Base-by-base conservation (phyloP, 1,140 invertebrate genomes). In the Zaprionus taronus region DNA sequence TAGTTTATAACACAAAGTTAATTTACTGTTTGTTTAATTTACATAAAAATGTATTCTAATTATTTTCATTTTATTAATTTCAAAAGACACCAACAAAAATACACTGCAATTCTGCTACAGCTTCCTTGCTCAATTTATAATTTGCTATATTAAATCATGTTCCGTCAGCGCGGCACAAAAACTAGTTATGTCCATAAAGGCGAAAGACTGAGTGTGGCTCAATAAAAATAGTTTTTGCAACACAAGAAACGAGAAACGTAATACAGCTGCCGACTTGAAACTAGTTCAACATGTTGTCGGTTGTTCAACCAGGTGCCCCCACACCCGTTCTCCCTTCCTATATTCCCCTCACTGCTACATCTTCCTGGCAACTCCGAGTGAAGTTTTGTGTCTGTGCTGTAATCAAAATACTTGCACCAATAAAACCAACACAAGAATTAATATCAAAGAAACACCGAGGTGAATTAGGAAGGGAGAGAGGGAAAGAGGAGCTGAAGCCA, bases 371-470 rank as follows among this genome's bases (percentile, higher is more conserved):
- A 44, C 22, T 9, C 47, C 56, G 22, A 64, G 17, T 31, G 26
- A 55, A 68, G 31, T 55, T 14, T 60, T 44, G 17, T 47, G 64
- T 71, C 70, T 51, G 68, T 60, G 68, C 47, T 66, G 83, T 77
- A 89, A 87, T 89, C 84, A 89, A 89, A 89, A 81, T 81, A 80
- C 85, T 90, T 79, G 69, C 56, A 70, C 68, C 75, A 79, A 79
- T 89, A 89, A 90, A 89, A 84, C 57, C 79, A 84, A 87, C 81
- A 87, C 84, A 89, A 78, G 69, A 87, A 81, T 68, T 83, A 77
- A 80, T 82, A 84, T 69, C 63, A 85, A 80, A 66, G 65, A 17
- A 56, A 24, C 4, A n/a, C 53, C 26, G 17, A 28, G 11, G 14
- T 4, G 9, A 41, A 31, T 20, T 61, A 26, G 51, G 31, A 28